These are phyloP conservation scores for Macroramphosus scolopax DNA, from an alignment of 2,797 vertebrate species.

Conservation along the genomic window DNA sequence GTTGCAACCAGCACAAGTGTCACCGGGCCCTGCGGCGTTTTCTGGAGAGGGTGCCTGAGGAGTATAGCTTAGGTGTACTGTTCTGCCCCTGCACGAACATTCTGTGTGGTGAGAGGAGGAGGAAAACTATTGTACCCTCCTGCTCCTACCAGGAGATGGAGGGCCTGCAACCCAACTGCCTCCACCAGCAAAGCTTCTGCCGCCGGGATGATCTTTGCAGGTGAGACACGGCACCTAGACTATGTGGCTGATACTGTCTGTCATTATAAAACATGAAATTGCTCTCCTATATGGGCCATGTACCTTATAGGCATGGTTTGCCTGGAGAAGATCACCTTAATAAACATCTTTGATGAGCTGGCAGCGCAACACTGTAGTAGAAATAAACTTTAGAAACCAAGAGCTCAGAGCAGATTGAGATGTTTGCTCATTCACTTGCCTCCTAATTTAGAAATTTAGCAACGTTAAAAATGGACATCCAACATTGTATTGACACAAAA, in stretches of 20 bases:
- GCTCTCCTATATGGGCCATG: too few species aligned
- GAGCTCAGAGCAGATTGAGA: too few species aligned
- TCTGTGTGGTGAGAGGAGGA: conserved; percentile 87
- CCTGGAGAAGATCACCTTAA: too few species aligned
- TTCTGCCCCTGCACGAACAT: conserved; percentile 89
- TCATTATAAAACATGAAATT: too few species aligned
- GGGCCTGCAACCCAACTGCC: conserved; percentile 82
- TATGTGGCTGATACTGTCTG: background rate
- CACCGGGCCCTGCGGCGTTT: conserved; percentile 85
- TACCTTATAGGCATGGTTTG: too few species aligned
- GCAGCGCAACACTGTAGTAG: too few species aligned
- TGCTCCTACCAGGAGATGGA: conserved; percentile 86
- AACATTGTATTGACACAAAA: too few species aligned
- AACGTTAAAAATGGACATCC: too few species aligned
- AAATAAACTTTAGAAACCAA: too few species aligned
- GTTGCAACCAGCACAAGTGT: conserved; percentile 87
- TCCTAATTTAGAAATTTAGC: too few species aligned
- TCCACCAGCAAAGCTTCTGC: conserved; percentile 84
- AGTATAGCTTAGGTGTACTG: conserved; percentile 87
- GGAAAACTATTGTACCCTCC: conserved; percentile 91
- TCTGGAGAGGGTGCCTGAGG: conserved; percentile 86
- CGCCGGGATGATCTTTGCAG: conserved; percentile 88
- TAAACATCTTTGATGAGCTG: too few species aligned
- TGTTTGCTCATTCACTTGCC: too few species aligned
- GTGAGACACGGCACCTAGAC: conserved; percentile 65